Base-by-base conservation (phyloP, 2,888 invertebrate genomes). In the Caradrina kadenii region DNA sequence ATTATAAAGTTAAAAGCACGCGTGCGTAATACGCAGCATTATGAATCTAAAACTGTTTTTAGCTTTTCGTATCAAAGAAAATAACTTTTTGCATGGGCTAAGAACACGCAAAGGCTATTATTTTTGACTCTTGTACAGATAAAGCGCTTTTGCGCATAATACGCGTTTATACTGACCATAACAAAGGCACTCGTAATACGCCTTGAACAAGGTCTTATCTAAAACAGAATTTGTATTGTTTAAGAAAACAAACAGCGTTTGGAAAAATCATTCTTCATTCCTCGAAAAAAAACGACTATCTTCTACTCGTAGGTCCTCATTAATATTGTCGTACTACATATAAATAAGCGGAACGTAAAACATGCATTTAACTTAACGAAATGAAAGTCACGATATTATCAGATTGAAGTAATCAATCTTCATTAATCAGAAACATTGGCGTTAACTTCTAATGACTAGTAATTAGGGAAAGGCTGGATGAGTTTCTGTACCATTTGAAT, bases 371-470 rank as follows among this genome's bases (percentile, higher is more conserved):
- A 73, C 53, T 62, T 60, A 62, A 66, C 69, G 69, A 76, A 82
- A 79, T 79, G 83, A 82, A 86, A 86, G 84, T 86, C 86, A 84
- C 85, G 86, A 86, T 86, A 87, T 88, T 85, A 90, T 88, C 86
- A 87, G 86, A 87, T 87, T 86, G 82, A 76, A 74, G 81, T 79
- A 80, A 93, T 93, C 89, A 90, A 91, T 92, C 90, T 91, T 91
- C 89, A 92, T 93, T 91, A 91, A 91, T 91, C 89, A 89, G 81
- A 82, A 86, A 86, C 81, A 87, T 88, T 79, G 88, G 85, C 89
- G 88, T 89, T 89, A 88, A 88, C 89, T 89, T 87, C 86, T 90
- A 92, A 92, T 88, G 90, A 90, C 90, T 90, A 83, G 89, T 90
- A 90, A 92, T 92, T 91, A 91, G 84, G 86, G 84, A 75, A 84